Conservation (phyloP, 1,140 invertebrate species). For the Aphelenchoides fujianensis region DNA sequence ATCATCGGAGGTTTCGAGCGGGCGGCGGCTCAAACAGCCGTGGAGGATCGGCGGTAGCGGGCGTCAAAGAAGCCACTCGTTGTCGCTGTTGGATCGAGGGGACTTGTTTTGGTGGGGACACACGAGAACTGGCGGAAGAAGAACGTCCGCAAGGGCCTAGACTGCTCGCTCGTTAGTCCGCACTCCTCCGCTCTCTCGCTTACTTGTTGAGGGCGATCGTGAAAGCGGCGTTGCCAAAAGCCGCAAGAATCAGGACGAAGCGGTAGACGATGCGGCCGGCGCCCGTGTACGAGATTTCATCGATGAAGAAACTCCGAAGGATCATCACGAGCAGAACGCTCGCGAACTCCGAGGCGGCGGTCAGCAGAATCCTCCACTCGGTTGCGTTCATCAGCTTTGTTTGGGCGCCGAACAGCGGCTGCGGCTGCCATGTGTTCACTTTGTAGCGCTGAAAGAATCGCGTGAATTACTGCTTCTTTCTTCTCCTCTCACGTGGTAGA, state of each 20-base stretch:
- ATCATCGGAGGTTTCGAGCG: no score
- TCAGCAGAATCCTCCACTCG: conserved; percentile 6
- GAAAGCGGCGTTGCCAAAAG: neutral
- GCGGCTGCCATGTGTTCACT: no score
- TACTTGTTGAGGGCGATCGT: conserved; percentile 11
- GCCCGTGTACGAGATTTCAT: neutral
- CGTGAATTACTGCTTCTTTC: no score
- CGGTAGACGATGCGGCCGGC: conserved; percentile 6
- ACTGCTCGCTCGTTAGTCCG: neutral
- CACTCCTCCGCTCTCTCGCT: no score
- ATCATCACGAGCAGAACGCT: conserved; percentile 6
- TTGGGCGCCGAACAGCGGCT: no score
- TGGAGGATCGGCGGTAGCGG: neutral
- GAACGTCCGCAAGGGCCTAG: neutral
- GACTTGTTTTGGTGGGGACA: no score
- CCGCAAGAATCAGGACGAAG: conserved; percentile 1
- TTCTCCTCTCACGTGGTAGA: conserved; percentile 3
- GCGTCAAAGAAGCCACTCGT: neutral
- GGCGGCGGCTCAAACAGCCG: no score
- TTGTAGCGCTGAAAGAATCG: no score
- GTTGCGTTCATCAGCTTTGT: conserved; percentile 3
- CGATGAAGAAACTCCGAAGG: neutral
- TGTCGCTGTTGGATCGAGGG: neutral
- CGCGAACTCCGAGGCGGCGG: neutral
- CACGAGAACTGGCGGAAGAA: neutral